Evolutionary conservation across 2,797 vertebrate species (phyloP).

Genomic region (Tapirus indicus): DNA sequence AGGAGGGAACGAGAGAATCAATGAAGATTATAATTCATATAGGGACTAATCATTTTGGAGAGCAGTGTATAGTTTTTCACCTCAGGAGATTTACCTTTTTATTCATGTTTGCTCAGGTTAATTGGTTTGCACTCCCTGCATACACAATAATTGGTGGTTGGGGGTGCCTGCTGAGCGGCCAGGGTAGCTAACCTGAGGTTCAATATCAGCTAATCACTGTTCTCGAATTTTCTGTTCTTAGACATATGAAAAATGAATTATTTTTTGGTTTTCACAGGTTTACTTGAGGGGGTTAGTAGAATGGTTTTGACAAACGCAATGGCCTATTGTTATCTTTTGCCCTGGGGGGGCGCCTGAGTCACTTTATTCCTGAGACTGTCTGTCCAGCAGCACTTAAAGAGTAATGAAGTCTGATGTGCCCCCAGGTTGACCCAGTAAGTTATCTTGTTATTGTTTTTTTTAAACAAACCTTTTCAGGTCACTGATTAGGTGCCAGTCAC

Average conservation of each 20-base stretch:
- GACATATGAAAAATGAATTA: background rate
- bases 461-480: background rate
- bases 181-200: constrained; percentile 1
- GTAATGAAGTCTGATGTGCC: background rate
- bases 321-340: background rate
- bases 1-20: background rate
- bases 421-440: background rate
- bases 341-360: background rate
- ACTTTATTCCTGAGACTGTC: background rate
- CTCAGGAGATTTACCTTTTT: constrained; percentile 6
- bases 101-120: constrained; percentile 30
- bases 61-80: background rate
- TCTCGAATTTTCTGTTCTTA: background rate
- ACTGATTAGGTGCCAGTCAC: background rate
- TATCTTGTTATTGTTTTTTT: background rate
- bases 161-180: background rate
- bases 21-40: background rate
- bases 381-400: background rate
- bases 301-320: constrained; percentile 13
- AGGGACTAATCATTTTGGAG: background rate
- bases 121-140: constrained; percentile 49
- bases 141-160: background rate
- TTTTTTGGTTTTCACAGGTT: constrained; percentile 47
- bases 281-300: background rate
- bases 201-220: background rate